Conservation (phyloP, 2,888 invertebrate species). For the Lumbricus terrestris region DNA sequence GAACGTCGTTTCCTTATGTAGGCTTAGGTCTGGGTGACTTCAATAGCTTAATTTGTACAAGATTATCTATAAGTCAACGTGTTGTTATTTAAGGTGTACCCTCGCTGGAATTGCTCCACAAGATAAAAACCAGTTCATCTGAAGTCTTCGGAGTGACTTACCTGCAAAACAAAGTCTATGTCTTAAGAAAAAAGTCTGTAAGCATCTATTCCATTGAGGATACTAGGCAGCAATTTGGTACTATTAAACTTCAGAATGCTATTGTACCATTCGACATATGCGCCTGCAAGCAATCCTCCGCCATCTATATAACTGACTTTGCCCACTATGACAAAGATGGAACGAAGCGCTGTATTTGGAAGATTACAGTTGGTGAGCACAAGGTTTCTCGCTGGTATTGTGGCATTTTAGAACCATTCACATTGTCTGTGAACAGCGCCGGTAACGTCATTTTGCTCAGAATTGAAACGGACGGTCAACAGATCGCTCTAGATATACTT, state of each 20-base stretch:
- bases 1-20: background rate
- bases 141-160: background rate
- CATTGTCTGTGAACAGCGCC: background rate
- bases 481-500: background rate
- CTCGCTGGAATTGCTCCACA: background rate
- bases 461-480: background rate
- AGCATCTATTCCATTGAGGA: background rate
- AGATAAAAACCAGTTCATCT: background rate
- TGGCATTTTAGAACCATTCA: background rate
- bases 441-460: background rate
- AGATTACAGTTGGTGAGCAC: background rate
- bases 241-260: background rate
- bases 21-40: no score
- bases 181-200: background rate
- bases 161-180: background rate
- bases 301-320: constrained; percentile 9
- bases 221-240: background rate
- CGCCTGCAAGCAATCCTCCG: background rate
- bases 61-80: background rate
- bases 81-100: background rate
- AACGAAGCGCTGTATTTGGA: background rate
- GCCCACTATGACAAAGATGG: background rate
- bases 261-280: background rate
- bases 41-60: background rate
- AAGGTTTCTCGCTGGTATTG: background rate